Evolutionary conservation across 2,888 invertebrate species (phyloP), one percentile per base, ranked within the genome.

Genomic region (Conistra vaccinii): DNA sequence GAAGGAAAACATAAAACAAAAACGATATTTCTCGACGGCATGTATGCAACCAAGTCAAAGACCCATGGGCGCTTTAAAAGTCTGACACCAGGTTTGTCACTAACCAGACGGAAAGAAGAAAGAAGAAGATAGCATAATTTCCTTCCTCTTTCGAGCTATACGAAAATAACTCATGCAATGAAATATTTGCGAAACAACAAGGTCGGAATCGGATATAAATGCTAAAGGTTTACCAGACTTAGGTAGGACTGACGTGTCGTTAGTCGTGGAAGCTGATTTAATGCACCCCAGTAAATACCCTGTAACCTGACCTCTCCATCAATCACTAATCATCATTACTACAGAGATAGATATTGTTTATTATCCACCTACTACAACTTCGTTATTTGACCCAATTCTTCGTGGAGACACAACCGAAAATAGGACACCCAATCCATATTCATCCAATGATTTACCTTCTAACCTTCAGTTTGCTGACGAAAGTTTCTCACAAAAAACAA

Each of bases 401-500:
- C 12, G 26, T 4, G 39, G 10, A 55, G 69, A 70, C 55, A 26
- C 12, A 17, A 45, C 69, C 14, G 14, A 81, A 86, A 76, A 84
- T 76, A 81, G 82, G 67, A 45, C 82, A 74, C 39, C 29, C 62
- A 53, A 75, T 72, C 58, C 57, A 72, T 72, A 66, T 69, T 32
- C 68, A 63, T n/a, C 55, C 58, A 85, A 78, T 81, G 83, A 83
- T 83, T 85, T 85, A 83, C 83, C 81, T 81, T 81, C 73, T 67
- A 71, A 72, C 86, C 86, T 86, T 87, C 84, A 73, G n/a, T 75
- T 23, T 67, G 78, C 85, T 80, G 80, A 84, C 68, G 75, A 81
- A 78, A 80, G 85, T 73, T 82, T 69, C 72, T 62, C 14, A 67
- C 67, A 81, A 87, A 83, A 87, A 87, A 87, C 82, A 86, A 87